Conservation (phyloP, 2,113 vertebrate genomes). For the Gopherus evgoodei region DNA sequence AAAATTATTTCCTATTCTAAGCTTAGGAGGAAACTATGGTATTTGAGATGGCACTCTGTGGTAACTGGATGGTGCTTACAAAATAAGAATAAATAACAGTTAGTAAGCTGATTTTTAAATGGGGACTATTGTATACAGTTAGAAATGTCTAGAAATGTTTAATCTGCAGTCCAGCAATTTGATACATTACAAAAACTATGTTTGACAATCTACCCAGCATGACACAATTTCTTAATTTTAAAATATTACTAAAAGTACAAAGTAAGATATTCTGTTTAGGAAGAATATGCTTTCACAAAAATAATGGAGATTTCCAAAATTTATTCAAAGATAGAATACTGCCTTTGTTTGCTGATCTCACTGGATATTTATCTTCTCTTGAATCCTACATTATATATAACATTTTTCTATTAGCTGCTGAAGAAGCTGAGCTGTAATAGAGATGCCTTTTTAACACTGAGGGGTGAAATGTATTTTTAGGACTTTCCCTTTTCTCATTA, state of each 20-base stretch:
- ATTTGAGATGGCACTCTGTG: too few relatives aligned
- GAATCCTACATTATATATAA: not conserved
- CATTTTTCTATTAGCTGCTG: conserved; percentile 14
- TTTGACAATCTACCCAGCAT: not conserved
- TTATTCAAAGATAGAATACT: conserved; percentile 36
- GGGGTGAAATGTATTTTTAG: not conserved
- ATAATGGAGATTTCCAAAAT: conserved; percentile 28
- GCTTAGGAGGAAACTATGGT: accelerated
- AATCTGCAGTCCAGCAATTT: accelerated
- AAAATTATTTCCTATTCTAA: not conserved
- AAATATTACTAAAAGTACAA: not conserved
- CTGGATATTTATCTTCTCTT: conserved; percentile 29
- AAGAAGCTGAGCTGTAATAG: not conserved
- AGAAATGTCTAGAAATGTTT: accelerated
- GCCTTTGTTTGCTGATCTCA: conserved; percentile 44
- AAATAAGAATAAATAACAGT: too few relatives aligned
- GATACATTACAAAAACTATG: not conserved
- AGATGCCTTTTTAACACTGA: not conserved
- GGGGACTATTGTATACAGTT: accelerated
- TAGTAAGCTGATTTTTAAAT: accelerated
- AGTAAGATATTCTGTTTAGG: conserved; percentile 16
- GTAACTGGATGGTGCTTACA: accelerated
- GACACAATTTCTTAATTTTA: not conserved
- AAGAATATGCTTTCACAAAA: conserved; percentile 25
- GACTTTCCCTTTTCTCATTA: not conserved